Evolutionary conservation across 2,888 invertebrate species (phyloP).

Genomic region (Chorisops tibialis): DNA sequence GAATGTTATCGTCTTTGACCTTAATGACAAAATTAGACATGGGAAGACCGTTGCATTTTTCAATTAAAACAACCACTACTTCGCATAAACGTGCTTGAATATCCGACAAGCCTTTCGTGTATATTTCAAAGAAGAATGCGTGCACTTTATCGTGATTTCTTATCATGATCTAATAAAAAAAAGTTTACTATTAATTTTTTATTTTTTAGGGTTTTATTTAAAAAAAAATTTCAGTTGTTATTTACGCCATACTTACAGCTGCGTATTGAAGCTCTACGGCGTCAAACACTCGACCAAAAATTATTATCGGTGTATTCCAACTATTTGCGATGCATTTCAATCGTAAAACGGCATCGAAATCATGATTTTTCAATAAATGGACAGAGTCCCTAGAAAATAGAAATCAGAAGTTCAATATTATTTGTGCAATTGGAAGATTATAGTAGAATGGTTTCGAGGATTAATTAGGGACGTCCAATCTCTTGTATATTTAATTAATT

Average conservation of each 20-base stretch:
- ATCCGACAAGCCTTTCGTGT: conserved; percentile 38
- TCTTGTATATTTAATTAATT: no score
- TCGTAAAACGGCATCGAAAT: conserved; percentile 42
- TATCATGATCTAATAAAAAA: conserved; percentile 33
- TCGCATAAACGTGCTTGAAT: conserved; percentile 44
- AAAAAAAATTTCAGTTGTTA: neutral
- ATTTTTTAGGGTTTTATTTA: neutral
- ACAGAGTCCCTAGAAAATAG: conserved; percentile 38
- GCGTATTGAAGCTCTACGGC: conserved; percentile 38
- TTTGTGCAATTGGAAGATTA: no score
- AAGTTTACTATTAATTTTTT: no score
- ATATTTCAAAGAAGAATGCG: conserved; percentile 37
- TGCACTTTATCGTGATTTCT: conserved; percentile 34
- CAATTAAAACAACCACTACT: conserved; percentile 39
- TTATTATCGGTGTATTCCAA: conserved; percentile 41
- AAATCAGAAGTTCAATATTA: no score
- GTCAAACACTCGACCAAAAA: conserved; percentile 41
- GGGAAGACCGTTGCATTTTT: conserved; percentile 41
- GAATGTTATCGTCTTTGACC: conserved; percentile 39
- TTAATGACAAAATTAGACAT: conserved; percentile 40
- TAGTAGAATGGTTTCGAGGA: no score
- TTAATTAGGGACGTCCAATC: no score
- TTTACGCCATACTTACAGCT: conserved; percentile 34
- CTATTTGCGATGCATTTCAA: conserved; percentile 44
- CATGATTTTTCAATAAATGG: conserved; percentile 40